A percentile compares a stretch with the other conserved stretches of the same genome.
Conservation (phyloP, 2,888 invertebrate genomes). For the Allolobophora icterica region DNA sequence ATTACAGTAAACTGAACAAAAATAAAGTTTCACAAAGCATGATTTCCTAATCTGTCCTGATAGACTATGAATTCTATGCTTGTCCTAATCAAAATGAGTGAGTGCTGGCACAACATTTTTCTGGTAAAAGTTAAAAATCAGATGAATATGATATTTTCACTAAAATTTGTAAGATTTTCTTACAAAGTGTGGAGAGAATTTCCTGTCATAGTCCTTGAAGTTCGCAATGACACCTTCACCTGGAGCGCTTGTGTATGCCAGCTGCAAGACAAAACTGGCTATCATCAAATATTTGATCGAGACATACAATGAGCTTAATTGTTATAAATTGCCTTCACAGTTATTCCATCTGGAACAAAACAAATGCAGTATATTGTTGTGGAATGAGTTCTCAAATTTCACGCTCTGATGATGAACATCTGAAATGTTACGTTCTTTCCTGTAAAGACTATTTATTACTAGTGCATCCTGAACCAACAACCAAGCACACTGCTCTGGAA, state of each 20-base stretch:
- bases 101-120: too few species aligned
- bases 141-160: not conserved
- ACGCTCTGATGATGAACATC: too few species aligned
- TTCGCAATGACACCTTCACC: constrained; percentile 94
- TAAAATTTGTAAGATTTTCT: constrained; percentile 58
- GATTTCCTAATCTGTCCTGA: too few species aligned
- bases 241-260: constrained; percentile 82
- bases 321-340: not conserved
- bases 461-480: too few species aligned
- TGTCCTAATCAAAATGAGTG: not conserved
- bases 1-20: too few species aligned
- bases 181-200: constrained; percentile 93
- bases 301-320: not conserved
- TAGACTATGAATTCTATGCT: not conserved
- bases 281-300: constrained; percentile 57
- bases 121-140: not conserved
- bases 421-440: too few species aligned
- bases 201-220: constrained; percentile 89
- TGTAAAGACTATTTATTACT: too few species aligned
- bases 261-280: constrained; percentile 70
- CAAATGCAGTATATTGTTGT: not conserved
- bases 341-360: not conserved
- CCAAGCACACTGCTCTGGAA: too few species aligned
- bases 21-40: too few species aligned
- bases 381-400: not conserved